Evolutionary conservation across 2,797 vertebrate species (phyloP).

Genomic region (Siniperca undulata): DNA sequence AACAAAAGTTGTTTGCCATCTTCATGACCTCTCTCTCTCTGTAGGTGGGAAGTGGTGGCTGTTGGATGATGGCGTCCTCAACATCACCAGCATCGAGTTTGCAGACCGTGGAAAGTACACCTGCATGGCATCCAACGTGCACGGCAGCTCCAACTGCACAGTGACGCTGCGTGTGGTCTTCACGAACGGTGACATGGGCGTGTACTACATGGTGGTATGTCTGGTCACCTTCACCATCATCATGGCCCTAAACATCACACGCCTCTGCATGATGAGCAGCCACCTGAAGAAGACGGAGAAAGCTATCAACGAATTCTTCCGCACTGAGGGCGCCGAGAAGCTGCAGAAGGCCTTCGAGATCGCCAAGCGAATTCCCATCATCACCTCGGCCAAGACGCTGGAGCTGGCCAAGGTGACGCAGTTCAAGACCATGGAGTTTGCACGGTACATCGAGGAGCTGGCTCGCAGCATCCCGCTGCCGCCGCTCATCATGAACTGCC

Average conservation of each 20-base stretch:
- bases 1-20: background rate
- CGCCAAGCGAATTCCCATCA: conserved; percentile 97
- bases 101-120: conserved; percentile 97
- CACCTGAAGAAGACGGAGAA: conserved; percentile 99
- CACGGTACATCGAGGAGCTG: conserved; percentile 97
- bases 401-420: conserved; percentile 99
- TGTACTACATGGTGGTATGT: conserved; percentile 98
- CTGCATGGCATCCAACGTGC: conserved; percentile 90
- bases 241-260: conserved; percentile 95
- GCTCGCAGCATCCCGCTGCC: conserved; percentile 97
- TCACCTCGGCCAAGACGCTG: conserved; percentile 98
- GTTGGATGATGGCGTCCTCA: conserved; percentile 89
- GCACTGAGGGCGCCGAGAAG: conserved; percentile 98
- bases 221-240: conserved; percentile 97
- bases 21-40: conserved; percentile 9
- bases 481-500: conserved; percentile 98
- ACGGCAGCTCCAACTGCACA: conserved; percentile 92
- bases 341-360: conserved; percentile 99
- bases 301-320: conserved; percentile 98
- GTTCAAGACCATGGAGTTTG: conserved; percentile 99
- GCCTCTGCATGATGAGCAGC: conserved; percentile 99
- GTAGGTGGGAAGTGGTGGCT: conserved; percentile 91
- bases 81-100: conserved; percentile 94
- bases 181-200: conserved; percentile 95
- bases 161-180: conserved; percentile 95